These are phyloP conservation scores for Nemotelus nigrinus DNA, from an alignment of 2,888 invertebrate species.

Conservation along the genomic window DNA sequence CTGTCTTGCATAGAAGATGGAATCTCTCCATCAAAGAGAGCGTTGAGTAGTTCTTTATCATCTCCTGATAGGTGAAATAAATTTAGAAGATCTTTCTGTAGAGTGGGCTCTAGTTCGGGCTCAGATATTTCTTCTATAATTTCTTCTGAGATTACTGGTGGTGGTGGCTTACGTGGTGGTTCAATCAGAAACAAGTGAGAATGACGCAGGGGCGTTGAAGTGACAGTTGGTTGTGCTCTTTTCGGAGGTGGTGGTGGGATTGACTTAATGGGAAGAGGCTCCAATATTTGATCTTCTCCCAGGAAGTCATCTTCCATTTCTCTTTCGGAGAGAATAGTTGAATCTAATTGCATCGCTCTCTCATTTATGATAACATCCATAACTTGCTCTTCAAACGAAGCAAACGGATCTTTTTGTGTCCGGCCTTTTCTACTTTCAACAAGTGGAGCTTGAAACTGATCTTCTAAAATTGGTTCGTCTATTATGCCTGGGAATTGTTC, in stretches of 20 bases:
- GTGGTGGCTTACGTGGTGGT: not conserved
- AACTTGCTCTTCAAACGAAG: constrained; percentile 9
- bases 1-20: not conserved
- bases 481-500: constrained; percentile 30
- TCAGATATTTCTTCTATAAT: not conserved
- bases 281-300: not conserved
- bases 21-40: constrained; percentile 21
- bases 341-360: not conserved
- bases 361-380: not conserved
- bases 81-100: not conserved
- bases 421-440: not conserved
- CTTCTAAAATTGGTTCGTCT: constrained; percentile 41
- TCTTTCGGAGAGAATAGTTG: not conserved
- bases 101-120: constrained; percentile 1
- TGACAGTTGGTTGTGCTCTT: not conserved
- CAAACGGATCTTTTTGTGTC: not conserved
- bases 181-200: constrained; percentile 6
- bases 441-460: constrained; percentile 5
- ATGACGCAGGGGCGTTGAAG: not conserved
- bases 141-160: constrained; percentile 4
- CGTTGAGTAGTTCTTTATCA: not conserved
- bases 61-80: not conserved
- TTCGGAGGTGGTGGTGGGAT: constrained; percentile 4
- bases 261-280: not conserved
- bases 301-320: constrained; percentile 32